Evolutionary conservation across 1,140 invertebrate genomes (phyloP), one percentile per base, ranked within the genome.

Genomic region (Leptinotarsa lineolata): DNA sequence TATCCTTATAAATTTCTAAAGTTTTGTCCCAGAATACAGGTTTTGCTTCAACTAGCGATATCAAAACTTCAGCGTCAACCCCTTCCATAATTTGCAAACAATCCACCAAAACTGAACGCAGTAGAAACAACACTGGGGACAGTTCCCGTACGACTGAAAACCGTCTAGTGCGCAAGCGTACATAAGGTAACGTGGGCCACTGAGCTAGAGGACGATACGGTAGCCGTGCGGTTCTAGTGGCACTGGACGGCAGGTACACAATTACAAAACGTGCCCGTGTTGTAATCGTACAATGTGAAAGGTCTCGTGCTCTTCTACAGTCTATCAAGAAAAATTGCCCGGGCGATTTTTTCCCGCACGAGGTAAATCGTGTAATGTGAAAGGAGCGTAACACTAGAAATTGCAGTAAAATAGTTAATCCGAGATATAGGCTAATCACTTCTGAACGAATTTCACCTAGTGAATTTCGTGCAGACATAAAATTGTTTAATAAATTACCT

Each of bases 241-340:
- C 65, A 67, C 0, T 18, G 30, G 21, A 67, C 65, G 39, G 39
- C 30, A 22, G 24, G 18, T 6, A 67, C 39, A 18, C 65, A 22
- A 16, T 24, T 15, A 22, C 13, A 39, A 22, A 39, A 16, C 22
- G 39, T 22, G n/a, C 12, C n/a, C 30, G 22, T 67, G 39, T 46
- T 21, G 68, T 69, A 20, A 30, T n/a, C 68, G 68, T 69, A 69
- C 48, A 54, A 69, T 69, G 45, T 69, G 68, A 69, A 69, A 69
- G 68, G 48, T 69, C 46, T 30, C 22, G 48, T 69, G 45, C 68
- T 58, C 20, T 69, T 69, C 68, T 48, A 48, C 48, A 69, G 15
- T 16, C 15, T 1, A 54, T n/a, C n/a, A n/a, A 54, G 13, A 15
- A 54, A 54, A 54, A 54, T 44, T 69, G 18, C n/a, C 11, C 44